Evolutionary conservation across 2,113 vertebrate genomes (phyloP), one percentile per base, ranked within the genome.

Genomic region (Myotis yumanensis): DNA sequence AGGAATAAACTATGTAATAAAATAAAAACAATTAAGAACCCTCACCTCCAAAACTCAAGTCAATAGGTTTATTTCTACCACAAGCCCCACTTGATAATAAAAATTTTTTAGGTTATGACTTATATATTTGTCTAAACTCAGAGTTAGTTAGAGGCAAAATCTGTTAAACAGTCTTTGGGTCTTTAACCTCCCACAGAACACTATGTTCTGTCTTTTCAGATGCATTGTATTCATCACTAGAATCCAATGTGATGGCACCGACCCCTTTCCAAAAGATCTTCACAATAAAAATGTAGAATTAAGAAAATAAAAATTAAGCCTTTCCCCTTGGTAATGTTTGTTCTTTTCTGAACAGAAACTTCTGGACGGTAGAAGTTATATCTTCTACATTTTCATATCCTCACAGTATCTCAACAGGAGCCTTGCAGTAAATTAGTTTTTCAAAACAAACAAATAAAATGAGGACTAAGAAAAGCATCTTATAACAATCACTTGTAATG

Each of bases 1-100:
- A 94, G 97, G 93, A 96, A 97, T 94, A 76, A n/a, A 0, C 95
- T 98, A 90, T 43, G 59, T 7, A 89, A 87, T 88, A 94, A 96
- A 96, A 96, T 37, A 30, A 76, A 96, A 96, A 94, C 2, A 93
- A 54, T 81, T 88, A 93, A 87, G 72, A 92, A 72, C 7, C 48
- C 59, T 69, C 6, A 4, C 28, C 7, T 80, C 48, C 69, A 32
- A 76, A 92, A 69, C 46, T 48, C 46, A 89, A 59, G 81, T 86
- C 28, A 94, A 35, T 16, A 96, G 25, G 3, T 37, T 71, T 89
- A 80, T 66, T 76, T 6, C 48, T 35, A 86, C 12, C 30, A 93
- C 6, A 73, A 93, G 43, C 5, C 46, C 35, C 28, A 52, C 5
- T 40, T 84, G 81, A 88, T 37, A 76, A 54, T 83, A 16, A 82